These are phyloP conservation scores for Petromus typicus DNA, from an alignment of 2,113 vertebrate genomes.

Conservation along the genomic window DNA sequence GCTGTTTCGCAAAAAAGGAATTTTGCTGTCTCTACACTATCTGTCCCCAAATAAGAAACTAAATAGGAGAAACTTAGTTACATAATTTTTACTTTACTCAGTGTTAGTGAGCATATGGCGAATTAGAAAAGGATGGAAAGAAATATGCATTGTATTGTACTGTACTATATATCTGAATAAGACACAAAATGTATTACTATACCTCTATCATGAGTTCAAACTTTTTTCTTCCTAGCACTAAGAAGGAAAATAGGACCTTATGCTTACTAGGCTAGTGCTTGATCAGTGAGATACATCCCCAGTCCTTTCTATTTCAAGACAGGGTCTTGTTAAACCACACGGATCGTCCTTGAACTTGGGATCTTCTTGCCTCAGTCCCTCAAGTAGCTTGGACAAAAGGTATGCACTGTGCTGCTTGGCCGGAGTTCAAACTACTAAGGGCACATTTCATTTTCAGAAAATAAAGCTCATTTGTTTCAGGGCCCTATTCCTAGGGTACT, in stretches of 20 bases:
- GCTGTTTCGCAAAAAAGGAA: conserved; percentile 2
- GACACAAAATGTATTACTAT: background rate
- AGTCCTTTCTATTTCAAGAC: background rate
- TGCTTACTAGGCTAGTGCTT: background rate
- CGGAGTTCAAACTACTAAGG: background rate
- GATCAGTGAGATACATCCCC: background rate
- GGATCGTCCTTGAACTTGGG: background rate
- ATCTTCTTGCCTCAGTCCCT: background rate
- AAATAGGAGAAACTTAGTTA: background rate
- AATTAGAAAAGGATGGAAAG: background rate
- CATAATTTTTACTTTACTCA: background rate
- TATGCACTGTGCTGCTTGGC: background rate
- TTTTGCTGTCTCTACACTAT: background rate
- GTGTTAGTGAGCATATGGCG: background rate
- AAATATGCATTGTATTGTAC: background rate
- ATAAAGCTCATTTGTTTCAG: conserved; percentile 2
- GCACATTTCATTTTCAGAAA: conserved; percentile 38
- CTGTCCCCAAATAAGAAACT: conserved; percentile 20
- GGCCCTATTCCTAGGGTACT: background rate
- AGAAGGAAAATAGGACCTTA: background rate
- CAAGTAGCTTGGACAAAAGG: background rate
- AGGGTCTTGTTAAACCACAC: background rate
- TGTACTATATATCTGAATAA: background rate
- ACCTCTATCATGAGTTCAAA: background rate
- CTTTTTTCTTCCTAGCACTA: background rate